Base-by-base conservation (phyloP, 2,797 vertebrate species). In the Anguilla pacifica region DNA sequence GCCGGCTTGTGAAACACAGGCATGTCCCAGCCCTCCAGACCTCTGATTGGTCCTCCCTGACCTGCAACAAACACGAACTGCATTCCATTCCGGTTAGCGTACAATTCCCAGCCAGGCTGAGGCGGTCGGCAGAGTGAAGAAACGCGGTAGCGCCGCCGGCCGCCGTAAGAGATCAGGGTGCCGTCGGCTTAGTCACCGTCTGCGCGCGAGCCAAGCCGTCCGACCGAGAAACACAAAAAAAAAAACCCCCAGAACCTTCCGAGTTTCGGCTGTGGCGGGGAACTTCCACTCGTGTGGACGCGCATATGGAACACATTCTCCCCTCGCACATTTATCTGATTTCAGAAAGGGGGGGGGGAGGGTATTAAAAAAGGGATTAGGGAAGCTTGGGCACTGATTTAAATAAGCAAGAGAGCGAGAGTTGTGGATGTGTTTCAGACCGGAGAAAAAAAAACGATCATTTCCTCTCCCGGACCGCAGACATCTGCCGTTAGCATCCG, bases 261-360 rank as follows among this genome's bases (percentile, higher is more conserved):
- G 10, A 43, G 84, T 64, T 25, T 61, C 13, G 19, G 22, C 17
- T 43, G 31, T 0, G 43, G 2, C 46, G 31, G 39, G 67, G 64
- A 70, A 49, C 49, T 49, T 67, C 35, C 28, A 85, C 43, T 53
- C 13, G 13, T 3, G 35, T 39, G 39, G 39, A 39, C 0, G 39
- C 25, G 46, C 67, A 74, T 74, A 53, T 31, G 85, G 64, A 86
- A 74, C 43, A 51, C 46, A 86, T 86, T 86, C 72, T n/a, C 46
- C n/a, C 43, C 10, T 28, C 1, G 43, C 35, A 49, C 35, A n/a
- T 70, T 67, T 67, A 35, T 64, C 59, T 46, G 57, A 64, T 85
- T 72, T 51, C 46, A 72, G 15, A 43, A 86, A 74, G 13, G 39
- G 39, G 39, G 39, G 39, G 39, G 39, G 39, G 10, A 2, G 35